Evolutionary conservation across 2,888 invertebrate species (phyloP).

Genomic region (Galeruca laticollis): DNA sequence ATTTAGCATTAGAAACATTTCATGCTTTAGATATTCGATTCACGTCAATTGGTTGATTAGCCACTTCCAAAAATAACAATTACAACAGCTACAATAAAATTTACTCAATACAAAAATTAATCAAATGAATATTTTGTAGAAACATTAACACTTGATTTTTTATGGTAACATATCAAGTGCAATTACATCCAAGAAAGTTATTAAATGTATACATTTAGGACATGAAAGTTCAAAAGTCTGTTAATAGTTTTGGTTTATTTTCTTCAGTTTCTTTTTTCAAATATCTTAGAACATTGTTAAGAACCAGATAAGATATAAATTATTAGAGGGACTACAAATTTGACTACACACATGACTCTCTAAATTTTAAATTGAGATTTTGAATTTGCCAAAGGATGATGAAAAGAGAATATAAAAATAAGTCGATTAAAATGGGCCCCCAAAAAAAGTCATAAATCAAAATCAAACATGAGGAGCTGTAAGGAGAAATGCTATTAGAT

Average conservation of each 20-base stretch:
- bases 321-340: too few species aligned
- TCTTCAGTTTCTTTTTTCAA: too few species aligned
- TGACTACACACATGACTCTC: too few species aligned
- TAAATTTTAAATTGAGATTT: too few species aligned
- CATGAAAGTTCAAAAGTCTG: neutral
- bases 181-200: neutral
- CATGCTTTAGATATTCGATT: neutral
- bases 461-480: too few species aligned
- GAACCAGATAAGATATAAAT: too few species aligned
- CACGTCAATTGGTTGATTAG: neutral
- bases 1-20: neutral
- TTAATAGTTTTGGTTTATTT: neutral
- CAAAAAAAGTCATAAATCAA: too few species aligned
- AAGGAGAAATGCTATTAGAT: too few species aligned
- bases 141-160: conserved; percentile 39
- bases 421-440: too few species aligned
- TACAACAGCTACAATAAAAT: conserved; percentile 39
- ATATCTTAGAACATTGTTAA: too few species aligned
- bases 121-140: conserved; percentile 37
- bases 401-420: too few species aligned
- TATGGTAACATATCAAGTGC: conserved; percentile 36
- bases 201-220: neutral
- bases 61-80: conserved; percentile 3
- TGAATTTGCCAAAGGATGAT: too few species aligned
- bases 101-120: conserved; percentile 40